Evolutionary conservation across 2,797 vertebrate genomes (phyloP).

Genomic region (Zalophus californianus): DNA sequence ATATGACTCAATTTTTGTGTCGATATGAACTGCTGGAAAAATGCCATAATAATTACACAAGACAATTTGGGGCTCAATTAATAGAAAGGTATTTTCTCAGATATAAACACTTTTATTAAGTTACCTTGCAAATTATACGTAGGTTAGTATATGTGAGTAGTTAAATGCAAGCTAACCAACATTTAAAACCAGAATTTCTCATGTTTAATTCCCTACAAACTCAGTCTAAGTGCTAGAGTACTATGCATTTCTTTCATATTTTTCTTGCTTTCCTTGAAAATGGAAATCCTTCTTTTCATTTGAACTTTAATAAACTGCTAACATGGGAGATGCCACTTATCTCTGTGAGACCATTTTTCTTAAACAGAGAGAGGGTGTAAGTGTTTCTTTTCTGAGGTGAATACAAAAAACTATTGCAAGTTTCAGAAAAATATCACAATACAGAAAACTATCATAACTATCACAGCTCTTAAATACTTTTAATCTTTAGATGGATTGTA

Average conservation of each 20-base stretch:
- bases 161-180: background rate
- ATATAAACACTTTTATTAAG: background rate
- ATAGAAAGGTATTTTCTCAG: background rate
- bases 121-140: background rate
- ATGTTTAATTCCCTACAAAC: background rate
- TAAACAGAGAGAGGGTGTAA: background rate
- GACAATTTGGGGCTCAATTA: background rate
- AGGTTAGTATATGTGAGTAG: background rate
- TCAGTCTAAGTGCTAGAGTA: background rate
- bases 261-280: background rate
- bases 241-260: background rate
- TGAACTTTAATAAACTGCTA: background rate
- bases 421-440: background rate
- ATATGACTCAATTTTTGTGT: background rate
- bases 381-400: background rate
- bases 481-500: background rate
- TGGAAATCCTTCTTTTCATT: background rate
- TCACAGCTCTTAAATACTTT: background rate
- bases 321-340: background rate
- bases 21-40: background rate
- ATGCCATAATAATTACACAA: background rate
- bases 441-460: background rate
- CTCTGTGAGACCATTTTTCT: background rate
- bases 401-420: background rate
- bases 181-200: background rate